These are phyloP conservation scores for Lasioglossum morio DNA, from an alignment of 2,888 invertebrate species.

Conservation along the genomic window DNA sequence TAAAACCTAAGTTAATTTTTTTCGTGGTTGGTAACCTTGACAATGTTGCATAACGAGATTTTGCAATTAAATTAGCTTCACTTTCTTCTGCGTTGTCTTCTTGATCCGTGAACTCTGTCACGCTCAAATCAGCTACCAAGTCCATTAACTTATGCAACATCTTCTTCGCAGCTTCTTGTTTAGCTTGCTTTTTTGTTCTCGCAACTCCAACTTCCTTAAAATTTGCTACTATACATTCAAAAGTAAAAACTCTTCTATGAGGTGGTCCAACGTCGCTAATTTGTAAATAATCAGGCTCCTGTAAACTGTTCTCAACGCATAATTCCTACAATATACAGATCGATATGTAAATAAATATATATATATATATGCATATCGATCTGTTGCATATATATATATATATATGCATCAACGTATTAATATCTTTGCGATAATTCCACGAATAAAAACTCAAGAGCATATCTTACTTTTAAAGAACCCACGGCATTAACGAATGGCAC, in stretches of 20 bases:
- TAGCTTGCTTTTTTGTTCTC: conserved; percentile 88
- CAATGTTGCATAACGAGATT: conserved; percentile 55
- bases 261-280: conserved; percentile 89
- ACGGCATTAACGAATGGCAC: conserved; percentile 80
- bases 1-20: conserved; percentile 78
- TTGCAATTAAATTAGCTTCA: conserved; percentile 45
- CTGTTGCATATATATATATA: too few relatives aligned
- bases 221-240: conserved; percentile 86
- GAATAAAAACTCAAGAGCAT: conserved; percentile 16
- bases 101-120: background rate
- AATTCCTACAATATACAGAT: conserved; percentile 74
- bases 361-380: too few relatives aligned
- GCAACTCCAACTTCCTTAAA: conserved; percentile 86
- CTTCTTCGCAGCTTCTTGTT: conserved; percentile 87
- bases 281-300: conserved; percentile 86
- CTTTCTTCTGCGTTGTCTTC: conserved; percentile 22
- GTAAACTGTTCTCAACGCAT: conserved; percentile 84
- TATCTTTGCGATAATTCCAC: conserved; percentile 10
- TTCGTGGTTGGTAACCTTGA: conserved; percentile 60
- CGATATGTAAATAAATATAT: background rate
- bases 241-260: conserved; percentile 88
- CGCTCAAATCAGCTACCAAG: conserved; percentile 60
- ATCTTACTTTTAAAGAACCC: conserved; percentile 78
- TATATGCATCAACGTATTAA: conserved; percentile 28
- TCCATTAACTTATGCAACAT: conserved; percentile 77